Percentiles rank a stretch among this genome's conserved stretches.
Conservation (phyloP, 92 coral and sea anemone genomes). For the Nematostella vectensis region DNA sequence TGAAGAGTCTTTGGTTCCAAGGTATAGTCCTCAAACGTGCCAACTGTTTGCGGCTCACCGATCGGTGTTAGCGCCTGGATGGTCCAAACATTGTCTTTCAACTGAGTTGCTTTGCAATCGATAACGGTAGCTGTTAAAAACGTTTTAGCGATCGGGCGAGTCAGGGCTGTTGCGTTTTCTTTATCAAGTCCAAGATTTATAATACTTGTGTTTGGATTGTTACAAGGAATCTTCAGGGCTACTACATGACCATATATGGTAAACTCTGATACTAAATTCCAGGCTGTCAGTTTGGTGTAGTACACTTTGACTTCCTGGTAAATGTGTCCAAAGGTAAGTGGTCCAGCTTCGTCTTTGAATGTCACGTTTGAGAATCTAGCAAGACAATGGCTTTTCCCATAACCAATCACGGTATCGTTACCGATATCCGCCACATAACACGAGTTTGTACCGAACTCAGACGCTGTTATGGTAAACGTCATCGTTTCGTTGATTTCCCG, state of each 20-base stretch:
- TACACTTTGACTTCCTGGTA: constrained; percentile 37
- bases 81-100: constrained; percentile 37
- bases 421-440: constrained; percentile 37
- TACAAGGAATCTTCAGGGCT: constrained; percentile 49
- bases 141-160: constrained; percentile 12
- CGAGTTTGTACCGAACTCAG: constrained; percentile 46
- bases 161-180: constrained; percentile 16
- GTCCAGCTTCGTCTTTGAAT: constrained; percentile 8
- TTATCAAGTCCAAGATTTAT: constrained; percentile 16
- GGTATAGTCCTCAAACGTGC: constrained; percentile 6
- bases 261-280: constrained; percentile 42
- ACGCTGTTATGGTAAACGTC: constrained; percentile 22
- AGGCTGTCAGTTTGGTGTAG: constrained; percentile 25
- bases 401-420: constrained; percentile 41
- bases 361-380: constrained; percentile 2
- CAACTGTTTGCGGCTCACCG: not conserved
- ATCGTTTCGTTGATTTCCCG: constrained; percentile 38
- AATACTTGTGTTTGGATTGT: constrained; percentile 45
- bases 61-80: not conserved
- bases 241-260: constrained; percentile 15
- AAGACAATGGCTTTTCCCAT: constrained; percentile 37
- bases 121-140: constrained; percentile 18
- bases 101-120: constrained; percentile 50
- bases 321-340: constrained; percentile 19
- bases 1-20: constrained; percentile 19